These are phyloP conservation scores for Diceros bicornis DNA, from an alignment of 2,797 vertebrate genomes.

Conservation along the genomic window DNA sequence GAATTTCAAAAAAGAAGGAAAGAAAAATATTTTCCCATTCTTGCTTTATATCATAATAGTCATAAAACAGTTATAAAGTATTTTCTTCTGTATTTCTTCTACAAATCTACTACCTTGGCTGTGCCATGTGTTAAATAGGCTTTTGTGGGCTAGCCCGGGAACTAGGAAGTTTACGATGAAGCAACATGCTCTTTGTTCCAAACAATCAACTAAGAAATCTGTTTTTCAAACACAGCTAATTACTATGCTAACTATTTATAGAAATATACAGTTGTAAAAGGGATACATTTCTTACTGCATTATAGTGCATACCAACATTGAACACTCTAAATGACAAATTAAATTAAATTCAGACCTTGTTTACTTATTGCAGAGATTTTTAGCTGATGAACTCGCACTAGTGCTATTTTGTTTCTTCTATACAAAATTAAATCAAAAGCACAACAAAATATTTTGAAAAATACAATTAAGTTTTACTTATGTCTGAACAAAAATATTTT, in stretches of 20 bases:
- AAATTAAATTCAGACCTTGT: neutral
- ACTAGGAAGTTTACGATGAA: neutral
- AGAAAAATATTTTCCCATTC: neutral
- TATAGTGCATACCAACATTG: neutral
- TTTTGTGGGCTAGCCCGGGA: neutral
- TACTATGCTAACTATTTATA: neutral
- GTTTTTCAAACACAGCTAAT: neutral
- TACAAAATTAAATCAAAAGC: constrained; percentile 28
- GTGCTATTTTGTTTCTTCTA: neutral
- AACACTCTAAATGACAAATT: neutral
- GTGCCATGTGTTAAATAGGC: neutral
- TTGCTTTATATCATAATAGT: neutral
- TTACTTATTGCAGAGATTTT: neutral
- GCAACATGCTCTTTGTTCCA: neutral
- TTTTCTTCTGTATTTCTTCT: neutral
- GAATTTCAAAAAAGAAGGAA: neutral
- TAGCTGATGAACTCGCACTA: neutral
- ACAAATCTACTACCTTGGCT: neutral
- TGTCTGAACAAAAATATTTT: neutral
- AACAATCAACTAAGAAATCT: neutral
- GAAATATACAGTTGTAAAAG: neutral
- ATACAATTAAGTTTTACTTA: neutral
- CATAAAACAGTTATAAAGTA: neutral
- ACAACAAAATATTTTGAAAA: constrained; percentile 36
- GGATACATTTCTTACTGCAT: neutral